Evolutionary conservation across 92 coral and sea anemone species (phyloP).

Genomic region (Palythoa grandiflora): DNA sequence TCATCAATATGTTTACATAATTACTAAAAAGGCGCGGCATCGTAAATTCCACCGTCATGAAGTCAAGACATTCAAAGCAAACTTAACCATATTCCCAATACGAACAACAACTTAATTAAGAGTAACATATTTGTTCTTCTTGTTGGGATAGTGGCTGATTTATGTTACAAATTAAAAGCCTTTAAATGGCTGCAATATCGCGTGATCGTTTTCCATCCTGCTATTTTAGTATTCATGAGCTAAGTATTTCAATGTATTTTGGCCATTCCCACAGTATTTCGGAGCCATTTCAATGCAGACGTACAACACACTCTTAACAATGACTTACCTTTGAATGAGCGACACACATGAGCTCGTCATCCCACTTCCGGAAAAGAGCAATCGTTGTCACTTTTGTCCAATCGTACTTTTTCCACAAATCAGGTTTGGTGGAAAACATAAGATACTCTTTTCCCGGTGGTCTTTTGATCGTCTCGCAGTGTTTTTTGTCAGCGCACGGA

Average conservation of each 20-base stretch:
- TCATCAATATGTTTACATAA: conserved; percentile 7
- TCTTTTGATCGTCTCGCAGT: conserved; percentile 80
- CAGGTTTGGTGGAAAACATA: conserved; percentile 83
- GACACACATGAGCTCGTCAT: conserved; percentile 88
- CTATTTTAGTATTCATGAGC: too few species aligned
- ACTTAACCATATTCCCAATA: not conserved
- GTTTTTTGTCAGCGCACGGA: conserved; percentile 81
- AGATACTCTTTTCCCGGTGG: conserved; percentile 91
- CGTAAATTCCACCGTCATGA: conserved; percentile 47
- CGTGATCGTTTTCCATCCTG: too few species aligned
- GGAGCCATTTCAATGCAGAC: not conserved
- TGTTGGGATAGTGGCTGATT: too few species aligned
- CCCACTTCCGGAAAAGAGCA: conserved; percentile 94
- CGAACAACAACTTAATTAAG: not conserved
- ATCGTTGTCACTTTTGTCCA: conserved; percentile 92
- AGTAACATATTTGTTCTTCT: not conserved
- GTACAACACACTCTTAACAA: not conserved
- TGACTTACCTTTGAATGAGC: conserved; percentile 87
- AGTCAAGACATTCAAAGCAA: conserved; percentile 15
- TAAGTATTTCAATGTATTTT: not conserved
- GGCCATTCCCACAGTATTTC: not conserved
- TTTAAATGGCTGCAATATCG: too few species aligned
- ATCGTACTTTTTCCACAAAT: conserved; percentile 90
- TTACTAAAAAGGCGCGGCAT: not conserved
- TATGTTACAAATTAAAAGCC: too few species aligned